A percentile compares a stretch with the other conserved stretches of the same genome.
These are phyloP conservation scores for Myiothlypis chrysogaster DNA, from an alignment of 2,797 vertebrate species.

Conservation along the genomic window DNA sequence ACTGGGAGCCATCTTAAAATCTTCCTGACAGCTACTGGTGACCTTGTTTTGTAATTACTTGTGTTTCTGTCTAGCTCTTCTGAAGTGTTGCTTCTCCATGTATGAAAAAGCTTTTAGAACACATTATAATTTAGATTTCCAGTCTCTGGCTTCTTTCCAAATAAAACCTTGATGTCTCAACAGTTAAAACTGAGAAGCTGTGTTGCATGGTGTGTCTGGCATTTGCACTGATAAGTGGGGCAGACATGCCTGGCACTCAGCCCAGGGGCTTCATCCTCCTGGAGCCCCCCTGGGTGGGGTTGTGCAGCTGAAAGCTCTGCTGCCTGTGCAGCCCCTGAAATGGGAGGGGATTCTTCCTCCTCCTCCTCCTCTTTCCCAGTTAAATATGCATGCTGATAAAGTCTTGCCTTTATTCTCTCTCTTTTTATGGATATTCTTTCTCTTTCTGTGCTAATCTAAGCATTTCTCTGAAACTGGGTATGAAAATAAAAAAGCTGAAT, in stretches of 20 bases:
- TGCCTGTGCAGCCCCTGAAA: background rate
- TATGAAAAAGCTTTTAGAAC: conserved; percentile 43
- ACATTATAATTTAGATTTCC: conserved; percentile 28
- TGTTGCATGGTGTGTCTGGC: conserved; percentile 14
- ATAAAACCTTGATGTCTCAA: conserved; percentile 20
- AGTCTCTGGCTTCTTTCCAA: conserved; percentile 41
- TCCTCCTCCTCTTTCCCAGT: background rate
- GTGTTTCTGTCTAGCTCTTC: conserved; percentile 30
- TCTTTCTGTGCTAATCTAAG: background rate
- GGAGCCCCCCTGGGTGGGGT: background rate
- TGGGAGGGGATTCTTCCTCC: background rate
- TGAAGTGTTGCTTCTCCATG: background rate
- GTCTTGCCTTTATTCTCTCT: background rate
- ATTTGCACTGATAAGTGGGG: conserved; percentile 37
- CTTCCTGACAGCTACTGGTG: conserved; percentile 41
- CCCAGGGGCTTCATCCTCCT: background rate
- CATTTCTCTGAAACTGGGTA: background rate
- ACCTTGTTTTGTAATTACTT: conserved; percentile 30
- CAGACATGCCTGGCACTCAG: conserved; percentile 40
- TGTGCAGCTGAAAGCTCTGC: background rate
- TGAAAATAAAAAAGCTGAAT: background rate
- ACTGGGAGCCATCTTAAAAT: conserved; percentile 32
- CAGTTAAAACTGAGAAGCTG: conserved; percentile 9
- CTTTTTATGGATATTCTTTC: background rate
- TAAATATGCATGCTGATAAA: background rate